A percentile compares a stretch with the other conserved stretches of the same genome.
Conservation (phyloP, 2,797 vertebrate species). For the Salarias fasciatus region DNA sequence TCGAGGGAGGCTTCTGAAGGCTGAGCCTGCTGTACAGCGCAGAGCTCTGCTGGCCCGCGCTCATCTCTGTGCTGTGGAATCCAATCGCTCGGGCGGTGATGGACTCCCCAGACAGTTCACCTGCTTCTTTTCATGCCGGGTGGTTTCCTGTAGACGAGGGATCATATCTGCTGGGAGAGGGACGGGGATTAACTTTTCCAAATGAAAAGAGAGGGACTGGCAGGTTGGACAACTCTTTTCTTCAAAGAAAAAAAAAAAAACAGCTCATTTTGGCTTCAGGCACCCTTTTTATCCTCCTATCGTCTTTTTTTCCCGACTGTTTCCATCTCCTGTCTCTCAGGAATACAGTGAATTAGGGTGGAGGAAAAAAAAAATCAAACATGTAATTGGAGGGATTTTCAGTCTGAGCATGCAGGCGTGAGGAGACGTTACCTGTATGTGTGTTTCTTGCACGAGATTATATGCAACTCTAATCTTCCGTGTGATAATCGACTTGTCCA, state of each 20-base stretch:
- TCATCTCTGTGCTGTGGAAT: conserved; percentile 68
- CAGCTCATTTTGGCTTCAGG: conserved; percentile 68
- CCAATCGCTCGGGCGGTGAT: conserved; percentile 70
- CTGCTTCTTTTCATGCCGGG: conserved; percentile 79
- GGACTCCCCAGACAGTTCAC: conserved; percentile 73
- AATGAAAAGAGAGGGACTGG: conserved; percentile 78
- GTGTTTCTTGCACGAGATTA: too few species aligned
- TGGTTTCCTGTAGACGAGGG: conserved; percentile 68
- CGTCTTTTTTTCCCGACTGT: conserved; percentile 49
- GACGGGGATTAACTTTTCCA: conserved; percentile 74
- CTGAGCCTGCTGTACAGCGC: conserved; percentile 49
- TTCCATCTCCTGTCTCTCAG: conserved; percentile 67
- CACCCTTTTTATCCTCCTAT: conserved; percentile 51
- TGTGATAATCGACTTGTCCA: too few species aligned
- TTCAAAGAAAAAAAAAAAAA: conserved; percentile 58
- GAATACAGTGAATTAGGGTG: conserved; percentile 53
- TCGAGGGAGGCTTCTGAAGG: conserved; percentile 56
- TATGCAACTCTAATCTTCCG: too few species aligned
- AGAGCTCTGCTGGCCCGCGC: conserved; percentile 44
- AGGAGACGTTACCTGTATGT: conserved; percentile 29
- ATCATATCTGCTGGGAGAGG: conserved; percentile 71
- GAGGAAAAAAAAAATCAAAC: conserved; percentile 23
- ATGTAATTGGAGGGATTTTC: conserved; percentile 73
- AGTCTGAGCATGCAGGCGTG: conserved; percentile 49
- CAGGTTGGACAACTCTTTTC: conserved; percentile 75